A percentile compares a stretch with the other conserved stretches of the same genome.
phyloP scores from a whole-genome alignment of 2,797 vertebrate genomes.

The Mormyrus proboscirostris region DNA sequence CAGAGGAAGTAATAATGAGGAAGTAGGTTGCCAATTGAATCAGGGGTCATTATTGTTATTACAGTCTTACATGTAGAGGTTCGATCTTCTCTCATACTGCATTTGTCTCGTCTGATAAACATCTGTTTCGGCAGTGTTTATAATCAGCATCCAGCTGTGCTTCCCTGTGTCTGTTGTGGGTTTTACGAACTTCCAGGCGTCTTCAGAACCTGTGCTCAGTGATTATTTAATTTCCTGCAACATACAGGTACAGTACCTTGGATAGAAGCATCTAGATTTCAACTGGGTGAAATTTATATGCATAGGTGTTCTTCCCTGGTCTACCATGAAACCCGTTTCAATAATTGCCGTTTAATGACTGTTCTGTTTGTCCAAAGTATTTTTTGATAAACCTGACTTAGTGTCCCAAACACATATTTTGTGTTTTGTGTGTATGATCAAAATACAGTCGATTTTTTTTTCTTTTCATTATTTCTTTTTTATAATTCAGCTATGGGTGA shows the following conservation, averaged over 20 bases:
- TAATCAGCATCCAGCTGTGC: not conserved
- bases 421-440: not conserved
- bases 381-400: not conserved
- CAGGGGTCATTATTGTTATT: not conserved
- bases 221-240: not conserved
- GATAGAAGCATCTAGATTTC: not conserved
- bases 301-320: not conserved
- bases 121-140: not conserved
- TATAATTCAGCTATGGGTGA: not conserved
- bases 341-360: not conserved
- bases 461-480: not conserved
- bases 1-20: not conserved
- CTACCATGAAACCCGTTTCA: not conserved
- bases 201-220: not conserved
- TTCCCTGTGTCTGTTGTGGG: not conserved
- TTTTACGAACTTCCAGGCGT: not conserved
- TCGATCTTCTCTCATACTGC: not conserved
- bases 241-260: not conserved
- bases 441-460: not conserved
- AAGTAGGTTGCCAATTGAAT: not conserved
- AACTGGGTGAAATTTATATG: not conserved
- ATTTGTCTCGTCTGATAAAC: not conserved
- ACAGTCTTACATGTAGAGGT: not conserved
- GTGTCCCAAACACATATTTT: not conserved
- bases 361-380: not conserved